Evolutionary conservation across 2,113 vertebrate species (phyloP).

Genomic region (Hippocampus barbouri): DNA sequence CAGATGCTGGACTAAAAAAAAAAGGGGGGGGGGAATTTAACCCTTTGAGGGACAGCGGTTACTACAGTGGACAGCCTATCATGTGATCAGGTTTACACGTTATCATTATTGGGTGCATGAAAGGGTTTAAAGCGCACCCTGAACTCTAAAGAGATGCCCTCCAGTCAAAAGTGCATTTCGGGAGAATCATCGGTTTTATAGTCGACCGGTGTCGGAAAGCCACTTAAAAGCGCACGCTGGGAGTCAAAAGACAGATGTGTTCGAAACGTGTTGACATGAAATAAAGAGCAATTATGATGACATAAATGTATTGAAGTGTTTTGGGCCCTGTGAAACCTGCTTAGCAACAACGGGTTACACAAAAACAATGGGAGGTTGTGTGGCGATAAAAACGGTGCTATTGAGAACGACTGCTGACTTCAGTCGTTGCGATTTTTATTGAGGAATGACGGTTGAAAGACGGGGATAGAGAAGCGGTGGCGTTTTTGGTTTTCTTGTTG

Average conservation of each 20-base stretch:
- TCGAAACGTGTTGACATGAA: neutral
- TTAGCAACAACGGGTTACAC: neutral
- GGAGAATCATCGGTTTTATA: constrained; percentile 53
- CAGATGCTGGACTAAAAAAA: too few species aligned
- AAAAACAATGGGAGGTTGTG: neutral
- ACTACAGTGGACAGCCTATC: too few species aligned
- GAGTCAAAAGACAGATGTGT: neutral
- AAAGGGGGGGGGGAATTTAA: too few species aligned
- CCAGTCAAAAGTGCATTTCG: constrained; percentile 50
- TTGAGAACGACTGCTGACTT: neutral
- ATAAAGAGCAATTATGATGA: neutral
- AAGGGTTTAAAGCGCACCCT: too few species aligned
- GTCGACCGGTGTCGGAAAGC: constrained; percentile 55
- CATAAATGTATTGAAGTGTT: neutral
- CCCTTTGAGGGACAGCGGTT: too few species aligned
- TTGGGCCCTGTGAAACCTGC: neutral
- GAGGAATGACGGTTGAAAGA: neutral
- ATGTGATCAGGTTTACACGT: too few species aligned
- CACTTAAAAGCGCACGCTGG: constrained; percentile 26
- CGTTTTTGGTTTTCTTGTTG: neutral
- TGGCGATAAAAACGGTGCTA: too few species aligned
- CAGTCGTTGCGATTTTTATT: neutral
- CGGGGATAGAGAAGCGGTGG: too few species aligned
- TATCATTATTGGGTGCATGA: too few species aligned
- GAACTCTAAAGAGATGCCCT: constrained; percentile 32